These are phyloP conservation scores for Cyphomyrmex costatus DNA, from an alignment of 1,140 invertebrate species.

Conservation along the genomic window DNA sequence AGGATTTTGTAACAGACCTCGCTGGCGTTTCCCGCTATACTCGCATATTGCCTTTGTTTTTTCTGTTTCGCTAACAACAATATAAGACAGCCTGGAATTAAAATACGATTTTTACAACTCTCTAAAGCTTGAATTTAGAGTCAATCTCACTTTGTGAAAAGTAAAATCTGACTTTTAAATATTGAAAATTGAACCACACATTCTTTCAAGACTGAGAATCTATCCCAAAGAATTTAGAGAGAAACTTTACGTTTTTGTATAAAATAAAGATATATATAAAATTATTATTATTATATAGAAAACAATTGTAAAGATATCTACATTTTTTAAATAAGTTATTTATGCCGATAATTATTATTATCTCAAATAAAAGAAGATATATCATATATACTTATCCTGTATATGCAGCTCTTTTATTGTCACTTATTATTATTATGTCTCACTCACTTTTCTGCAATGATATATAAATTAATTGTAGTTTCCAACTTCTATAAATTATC, in stretches of 20 bases:
- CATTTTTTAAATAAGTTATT: neutral
- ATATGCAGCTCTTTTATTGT: neutral
- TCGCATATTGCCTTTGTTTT: neutral
- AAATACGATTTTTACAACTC: neutral
- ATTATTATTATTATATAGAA: too few relatives aligned
- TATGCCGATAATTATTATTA: neutral
- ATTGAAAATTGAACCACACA: too few relatives aligned
- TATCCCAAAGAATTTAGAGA: too few relatives aligned
- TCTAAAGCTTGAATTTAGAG: neutral
- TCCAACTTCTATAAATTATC: constrained; percentile 24
- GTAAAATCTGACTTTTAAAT: too few relatives aligned
- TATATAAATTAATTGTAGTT: constrained; percentile 21
- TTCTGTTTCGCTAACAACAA: neutral
- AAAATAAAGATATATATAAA: neutral
- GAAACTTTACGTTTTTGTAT: neutral
- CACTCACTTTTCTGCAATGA: neutral
- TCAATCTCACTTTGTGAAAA: too few relatives aligned
- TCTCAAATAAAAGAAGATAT: neutral
- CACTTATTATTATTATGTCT: constrained; percentile 31
- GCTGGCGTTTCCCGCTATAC: too few relatives aligned
- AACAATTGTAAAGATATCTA: neutral
- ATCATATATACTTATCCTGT: constrained; percentile 6
- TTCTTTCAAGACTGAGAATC: too few relatives aligned
- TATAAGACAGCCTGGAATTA: neutral
- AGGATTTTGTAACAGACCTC: constrained; percentile 8